Conservation (phyloP, 2,113 vertebrate genomes). For the Platysternon megacephalum region DNA sequence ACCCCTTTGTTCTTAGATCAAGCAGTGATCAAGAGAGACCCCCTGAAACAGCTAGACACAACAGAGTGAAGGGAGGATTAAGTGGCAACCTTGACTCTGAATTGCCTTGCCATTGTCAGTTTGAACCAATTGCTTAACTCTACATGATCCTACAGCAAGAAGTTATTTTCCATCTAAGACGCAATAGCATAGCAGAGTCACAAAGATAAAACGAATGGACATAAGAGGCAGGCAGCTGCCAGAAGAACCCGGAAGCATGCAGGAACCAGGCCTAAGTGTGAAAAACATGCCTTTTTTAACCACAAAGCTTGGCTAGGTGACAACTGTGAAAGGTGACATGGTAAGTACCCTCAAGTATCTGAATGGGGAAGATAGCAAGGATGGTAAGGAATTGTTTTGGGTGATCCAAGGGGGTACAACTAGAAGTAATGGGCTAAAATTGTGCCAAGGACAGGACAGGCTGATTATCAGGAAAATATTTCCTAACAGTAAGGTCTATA, state of each 20-base stretch:
- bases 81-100: not conserved
- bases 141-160: not conserved
- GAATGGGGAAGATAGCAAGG: slow-evolving; percentile 11
- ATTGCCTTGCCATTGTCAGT: not conserved
- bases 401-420: not conserved
- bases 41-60: not conserved
- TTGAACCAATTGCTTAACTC: slow-evolving; percentile 21
- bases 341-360: slow-evolving; percentile 34
- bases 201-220: not conserved
- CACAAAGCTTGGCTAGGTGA: not conserved
- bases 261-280: not conserved
- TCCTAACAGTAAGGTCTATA: not conserved
- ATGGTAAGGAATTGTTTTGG: slow-evolving; percentile 34
- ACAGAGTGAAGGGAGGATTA: not conserved
- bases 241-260: not conserved
- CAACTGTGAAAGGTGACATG: not conserved
- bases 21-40: not conserved
- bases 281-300: not conserved
- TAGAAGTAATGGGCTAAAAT: slow-evolving; percentile 38
- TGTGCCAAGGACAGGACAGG: not conserved
- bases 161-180: slow-evolving; percentile 40
- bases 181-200: not conserved
- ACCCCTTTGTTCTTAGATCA: not conserved
- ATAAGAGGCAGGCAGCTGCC: not conserved
- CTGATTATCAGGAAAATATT: not conserved